Evolutionary conservation across 1,140 invertebrate species (phyloP).

Genomic region (Myzus persicae): DNA sequence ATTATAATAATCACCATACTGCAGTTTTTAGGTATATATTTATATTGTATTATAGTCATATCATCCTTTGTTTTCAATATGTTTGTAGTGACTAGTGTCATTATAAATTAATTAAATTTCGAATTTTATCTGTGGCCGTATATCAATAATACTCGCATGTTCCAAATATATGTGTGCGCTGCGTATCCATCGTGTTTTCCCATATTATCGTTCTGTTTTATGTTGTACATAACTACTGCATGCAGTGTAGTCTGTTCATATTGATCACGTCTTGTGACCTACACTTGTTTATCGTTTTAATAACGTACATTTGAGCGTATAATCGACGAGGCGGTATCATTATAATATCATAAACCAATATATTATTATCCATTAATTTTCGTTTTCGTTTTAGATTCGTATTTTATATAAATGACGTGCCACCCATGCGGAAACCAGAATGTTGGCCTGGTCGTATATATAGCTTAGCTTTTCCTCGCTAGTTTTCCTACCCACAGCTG

Average conservation of each 20-base stretch:
- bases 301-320: neutral
- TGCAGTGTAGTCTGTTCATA: neutral
- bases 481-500: neutral
- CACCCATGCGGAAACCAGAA: neutral
- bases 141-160: neutral
- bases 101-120: slow-evolving; percentile 8
- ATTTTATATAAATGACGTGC: neutral
- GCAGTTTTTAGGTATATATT: neutral
- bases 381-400: neutral
- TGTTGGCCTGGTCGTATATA: neutral
- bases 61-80: neutral
- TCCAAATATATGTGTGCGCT: too few species aligned
- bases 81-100: neutral
- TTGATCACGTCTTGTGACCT: neutral
- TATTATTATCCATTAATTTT: neutral
- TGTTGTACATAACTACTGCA: neutral
- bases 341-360: neutral
- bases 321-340: neutral
- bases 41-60: neutral
- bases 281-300: neutral
- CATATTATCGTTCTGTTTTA: neutral
- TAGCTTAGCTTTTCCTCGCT: neutral
- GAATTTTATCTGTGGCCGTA: neutral
- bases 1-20: neutral
- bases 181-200: neutral